Evolutionary conservation across 2,797 vertebrate genomes (phyloP), one percentile per base, ranked within the genome.

Genomic region (Channallabes apus): DNA sequence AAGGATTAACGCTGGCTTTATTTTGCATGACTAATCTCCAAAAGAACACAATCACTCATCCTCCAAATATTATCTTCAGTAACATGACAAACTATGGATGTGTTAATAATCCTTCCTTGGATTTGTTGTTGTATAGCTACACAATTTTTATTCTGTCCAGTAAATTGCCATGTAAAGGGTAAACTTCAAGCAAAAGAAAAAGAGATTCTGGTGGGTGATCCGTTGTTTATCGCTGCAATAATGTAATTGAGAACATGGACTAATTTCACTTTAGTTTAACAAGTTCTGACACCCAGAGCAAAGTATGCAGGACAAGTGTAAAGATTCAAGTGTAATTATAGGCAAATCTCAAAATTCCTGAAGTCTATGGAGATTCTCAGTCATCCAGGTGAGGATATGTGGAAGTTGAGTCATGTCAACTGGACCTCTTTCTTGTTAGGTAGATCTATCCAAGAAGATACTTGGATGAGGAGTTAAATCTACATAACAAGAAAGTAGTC

Each of bases 1-100:
- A 84, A 90, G 78, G 91, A 86, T 90, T 90, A 88, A 88, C 85
- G 78, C 56, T 38, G 12, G 6, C 56, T 82, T 22, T 58, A 41
- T 32, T 82, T 29, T 72, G 22, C 4, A 27, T 7, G 72, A 27
- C 24, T 27, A 27, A 14, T 65, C 41, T 46, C 7, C 24, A 27
- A 65, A 80, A 46, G 59, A 41, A 41, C 35, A 38, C 51, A 78
- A 35, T 78, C 32, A 62, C 20, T 2, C 54, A 27, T 73, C n/a
- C 27, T 73, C 38, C 38, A 72, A 72, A 69, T 38, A 9, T 75
- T 75, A 72, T 46, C 54, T 24, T 72, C n/a, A 51, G 14, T 41
- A 54, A 32, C 41, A n/a, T 73, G 35, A 24, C 68, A 71, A 71
- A 14, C 68, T 41, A 35, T 9, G 3, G 11, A 51, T 51, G 46